phyloP scores from a whole-genome alignment of 53 echinoderm and acorn worm species.

The Astropecten irregularis region DNA sequence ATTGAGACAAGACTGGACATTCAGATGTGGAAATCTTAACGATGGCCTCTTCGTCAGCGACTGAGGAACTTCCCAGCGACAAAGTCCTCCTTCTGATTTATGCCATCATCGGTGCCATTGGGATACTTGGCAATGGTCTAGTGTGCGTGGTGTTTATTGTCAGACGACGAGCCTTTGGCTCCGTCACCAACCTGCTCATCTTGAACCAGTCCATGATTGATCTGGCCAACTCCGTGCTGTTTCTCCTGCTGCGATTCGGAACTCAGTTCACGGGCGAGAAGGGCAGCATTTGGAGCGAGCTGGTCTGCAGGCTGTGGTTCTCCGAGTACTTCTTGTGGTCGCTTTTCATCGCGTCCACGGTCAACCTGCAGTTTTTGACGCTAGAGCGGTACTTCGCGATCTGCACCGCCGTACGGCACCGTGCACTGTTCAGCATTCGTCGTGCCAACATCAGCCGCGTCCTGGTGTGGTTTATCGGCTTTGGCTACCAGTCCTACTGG shows the following conservation, averaged over 20 bases:
- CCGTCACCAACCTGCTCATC: slow-evolving; percentile 80
- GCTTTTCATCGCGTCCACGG: slow-evolving; percentile 80
- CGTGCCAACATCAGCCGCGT: slow-evolving; percentile 70
- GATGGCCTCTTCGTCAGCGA: no score
- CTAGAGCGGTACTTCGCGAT: slow-evolving; percentile 86
- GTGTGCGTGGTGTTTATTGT: slow-evolving; percentile 74
- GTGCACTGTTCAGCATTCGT: slow-evolving; percentile 74
- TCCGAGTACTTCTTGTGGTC: slow-evolving; percentile 91
- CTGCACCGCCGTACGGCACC: slow-evolving; percentile 74
- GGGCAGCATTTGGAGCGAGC: slow-evolving; percentile 47
- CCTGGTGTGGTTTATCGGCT: slow-evolving; percentile 73
- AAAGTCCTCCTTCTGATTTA: slow-evolving; percentile 59
- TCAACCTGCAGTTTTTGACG: slow-evolving; percentile 79
- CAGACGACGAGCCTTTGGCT: slow-evolving; percentile 66
- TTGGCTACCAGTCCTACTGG: slow-evolving; percentile 80
- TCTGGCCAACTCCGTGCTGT: slow-evolving; percentile 73
- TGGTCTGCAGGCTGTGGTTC: slow-evolving; percentile 82
- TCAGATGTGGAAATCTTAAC: no score
- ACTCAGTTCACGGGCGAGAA: neutral
- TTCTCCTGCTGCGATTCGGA: slow-evolving; percentile 69
- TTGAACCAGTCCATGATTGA: slow-evolving; percentile 85
- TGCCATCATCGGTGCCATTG: slow-evolving; percentile 76
- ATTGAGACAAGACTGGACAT: no score
- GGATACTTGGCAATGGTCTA: slow-evolving; percentile 76
- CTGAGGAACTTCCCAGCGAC: neutral